phyloP scores from a whole-genome alignment of 2,888 invertebrate genomes.

The Sinhomidia bicolor region DNA sequence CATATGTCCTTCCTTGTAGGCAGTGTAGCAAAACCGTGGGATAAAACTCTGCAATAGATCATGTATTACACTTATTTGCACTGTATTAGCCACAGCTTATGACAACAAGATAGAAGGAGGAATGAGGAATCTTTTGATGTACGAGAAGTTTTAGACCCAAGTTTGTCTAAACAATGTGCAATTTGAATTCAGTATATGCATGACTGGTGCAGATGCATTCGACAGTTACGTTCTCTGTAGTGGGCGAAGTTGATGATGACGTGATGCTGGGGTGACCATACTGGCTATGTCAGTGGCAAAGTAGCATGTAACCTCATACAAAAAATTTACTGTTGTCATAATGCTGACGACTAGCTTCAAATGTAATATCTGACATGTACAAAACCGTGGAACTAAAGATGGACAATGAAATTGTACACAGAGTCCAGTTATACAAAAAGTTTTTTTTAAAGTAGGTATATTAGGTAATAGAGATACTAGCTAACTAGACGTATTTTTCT shows the following conservation, averaged over 20 bases:
- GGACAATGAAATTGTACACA: no score
- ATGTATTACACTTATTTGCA: neutral
- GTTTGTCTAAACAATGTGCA: slow-evolving; percentile 14
- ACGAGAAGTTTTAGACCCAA: neutral
- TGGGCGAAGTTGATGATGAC: slow-evolving; percentile 36
- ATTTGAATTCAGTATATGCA: slow-evolving; percentile 49
- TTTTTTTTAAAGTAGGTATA: no score
- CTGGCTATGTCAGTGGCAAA: neutral
- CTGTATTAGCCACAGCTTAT: neutral
- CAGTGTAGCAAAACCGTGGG: slow-evolving; percentile 1
- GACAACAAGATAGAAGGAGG: slow-evolving; percentile 23
- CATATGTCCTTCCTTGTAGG: neutral
- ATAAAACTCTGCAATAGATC: neutral
- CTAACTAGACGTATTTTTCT: no score
- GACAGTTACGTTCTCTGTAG: slow-evolving; percentile 14
- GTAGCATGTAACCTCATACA: neutral
- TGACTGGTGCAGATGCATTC: slow-evolving; percentile 41
- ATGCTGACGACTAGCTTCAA: no score
- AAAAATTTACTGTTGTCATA: neutral
- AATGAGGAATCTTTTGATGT: slow-evolving; percentile 11
- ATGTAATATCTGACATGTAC: no score
- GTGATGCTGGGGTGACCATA: neutral
- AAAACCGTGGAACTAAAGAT: no score
- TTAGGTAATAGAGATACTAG: no score
- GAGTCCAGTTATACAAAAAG: no score